These are phyloP conservation scores for Octopus bimaculoides DNA, from an alignment of 1,140 invertebrate species.

Conservation along the genomic window DNA sequence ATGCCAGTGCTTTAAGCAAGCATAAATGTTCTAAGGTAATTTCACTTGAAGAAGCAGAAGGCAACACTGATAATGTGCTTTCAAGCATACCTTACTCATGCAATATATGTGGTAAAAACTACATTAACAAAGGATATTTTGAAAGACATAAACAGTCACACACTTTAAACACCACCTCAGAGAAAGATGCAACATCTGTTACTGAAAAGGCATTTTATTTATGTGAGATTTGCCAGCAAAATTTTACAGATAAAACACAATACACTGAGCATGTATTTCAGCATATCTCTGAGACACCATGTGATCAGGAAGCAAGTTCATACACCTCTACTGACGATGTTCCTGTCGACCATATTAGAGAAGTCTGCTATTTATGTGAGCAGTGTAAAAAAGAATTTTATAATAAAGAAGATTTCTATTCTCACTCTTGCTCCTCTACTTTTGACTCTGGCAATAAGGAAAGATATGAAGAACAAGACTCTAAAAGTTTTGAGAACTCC, in stretches of 20 bases:
- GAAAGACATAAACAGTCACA: not conserved
- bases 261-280: not conserved
- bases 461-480: too few species aligned
- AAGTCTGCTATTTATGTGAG: not conserved
- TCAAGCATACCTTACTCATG: not conserved
- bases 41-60: not conserved
- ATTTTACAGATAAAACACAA: not conserved
- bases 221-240: not conserved
- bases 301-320: not conserved
- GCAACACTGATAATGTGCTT: not conserved
- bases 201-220: not conserved
- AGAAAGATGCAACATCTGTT: not conserved
- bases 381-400: constrained; percentile 5
- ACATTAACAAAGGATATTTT: not conserved
- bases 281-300: not conserved
- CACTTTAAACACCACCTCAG: not conserved
- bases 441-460: too few species aligned
- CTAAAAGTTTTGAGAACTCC: too few species aligned
- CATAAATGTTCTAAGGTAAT: not conserved
- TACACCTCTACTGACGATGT: not conserved
- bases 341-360: not conserved
- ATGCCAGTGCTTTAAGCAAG: not conserved
- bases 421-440: not conserved
- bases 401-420: not conserved
- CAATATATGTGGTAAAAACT: not conserved